Evolutionary conservation across 2,888 invertebrate genomes (phyloP).

Genomic region (Caenorhabditis macrosperma): DNA sequence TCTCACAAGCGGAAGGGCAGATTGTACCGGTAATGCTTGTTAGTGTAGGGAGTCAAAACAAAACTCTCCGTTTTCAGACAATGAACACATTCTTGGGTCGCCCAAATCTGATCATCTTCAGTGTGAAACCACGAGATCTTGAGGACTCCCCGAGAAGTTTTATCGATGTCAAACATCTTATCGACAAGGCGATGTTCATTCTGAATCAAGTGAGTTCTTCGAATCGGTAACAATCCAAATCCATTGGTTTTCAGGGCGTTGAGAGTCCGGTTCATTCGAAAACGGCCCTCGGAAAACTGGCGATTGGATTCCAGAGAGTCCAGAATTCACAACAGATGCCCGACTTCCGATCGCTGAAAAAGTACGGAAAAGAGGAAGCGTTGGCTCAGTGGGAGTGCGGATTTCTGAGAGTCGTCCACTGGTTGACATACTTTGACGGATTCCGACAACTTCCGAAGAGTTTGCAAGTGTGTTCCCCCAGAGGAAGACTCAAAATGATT

Average conservation of each 20-base stretch:
- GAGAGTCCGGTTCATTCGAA: background rate
- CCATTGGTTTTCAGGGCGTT: background rate
- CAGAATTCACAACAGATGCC: background rate
- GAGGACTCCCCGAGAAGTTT: too few species aligned
- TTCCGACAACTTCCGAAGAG: constrained; percentile 25
- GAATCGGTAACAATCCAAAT: background rate
- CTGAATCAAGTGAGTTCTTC: background rate
- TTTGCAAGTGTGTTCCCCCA: constrained; percentile 9
- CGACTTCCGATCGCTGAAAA: background rate
- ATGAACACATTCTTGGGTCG: background rate
- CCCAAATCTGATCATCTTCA: background rate
- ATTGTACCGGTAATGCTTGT: too few species aligned
- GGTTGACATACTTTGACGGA: constrained; percentile 33
- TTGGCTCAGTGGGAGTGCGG: background rate
- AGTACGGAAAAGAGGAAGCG: background rate
- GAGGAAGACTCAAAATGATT: background rate
- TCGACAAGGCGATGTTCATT: background rate
- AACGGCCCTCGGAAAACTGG: background rate
- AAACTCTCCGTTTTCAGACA: background rate
- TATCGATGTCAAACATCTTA: background rate
- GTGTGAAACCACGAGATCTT: too few species aligned
- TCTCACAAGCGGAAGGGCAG: too few species aligned
- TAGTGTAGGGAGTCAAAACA: background rate
- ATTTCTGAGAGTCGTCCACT: constrained; percentile 22
- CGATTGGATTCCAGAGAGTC: background rate